phyloP scores from a whole-genome alignment of 2,113 vertebrate species.

The Grallaria varia region DNA sequence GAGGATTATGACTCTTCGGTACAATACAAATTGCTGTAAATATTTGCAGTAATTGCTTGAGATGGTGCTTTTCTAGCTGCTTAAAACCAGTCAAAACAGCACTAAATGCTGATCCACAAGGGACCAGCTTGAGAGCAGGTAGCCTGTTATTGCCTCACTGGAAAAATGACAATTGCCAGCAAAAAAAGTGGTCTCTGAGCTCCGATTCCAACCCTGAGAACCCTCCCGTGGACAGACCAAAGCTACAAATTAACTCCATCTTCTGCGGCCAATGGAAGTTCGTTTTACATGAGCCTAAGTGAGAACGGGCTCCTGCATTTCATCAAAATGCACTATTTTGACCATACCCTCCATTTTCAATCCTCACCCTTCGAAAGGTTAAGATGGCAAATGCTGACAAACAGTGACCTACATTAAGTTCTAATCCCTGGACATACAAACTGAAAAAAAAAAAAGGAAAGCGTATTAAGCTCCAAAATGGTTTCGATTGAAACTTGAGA shows the following conservation, averaged over 20 bases:
- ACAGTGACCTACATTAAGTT: not conserved
- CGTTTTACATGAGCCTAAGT: not conserved
- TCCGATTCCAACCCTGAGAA: not conserved
- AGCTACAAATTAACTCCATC: not conserved
- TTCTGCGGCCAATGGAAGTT: slow-evolving; percentile 21
- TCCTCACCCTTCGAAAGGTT: not conserved
- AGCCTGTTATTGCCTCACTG: slow-evolving; percentile 24
- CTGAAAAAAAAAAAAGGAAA: not conserved
- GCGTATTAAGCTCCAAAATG: not conserved
- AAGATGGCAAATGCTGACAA: not conserved
- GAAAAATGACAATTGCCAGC: slow-evolving; percentile 23
- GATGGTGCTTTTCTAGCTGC: slow-evolving; percentile 24
- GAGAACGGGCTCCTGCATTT: not conserved
- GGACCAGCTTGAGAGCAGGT: slow-evolving; percentile 30
- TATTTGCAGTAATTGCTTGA: not conserved
- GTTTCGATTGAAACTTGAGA: not conserved
- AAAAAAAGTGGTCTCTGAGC: not conserved
- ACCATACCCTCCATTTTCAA: not conserved
- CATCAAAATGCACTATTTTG: not conserved
- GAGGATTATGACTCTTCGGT: not conserved
- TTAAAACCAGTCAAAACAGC: slow-evolving; percentile 51
- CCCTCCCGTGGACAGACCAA: not conserved
- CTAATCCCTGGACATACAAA: not conserved
- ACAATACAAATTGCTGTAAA: not conserved
- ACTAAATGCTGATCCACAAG: slow-evolving; percentile 52